Base-by-base conservation (phyloP, 2,888 invertebrate genomes). In the Rhabditoides inermis region DNA sequence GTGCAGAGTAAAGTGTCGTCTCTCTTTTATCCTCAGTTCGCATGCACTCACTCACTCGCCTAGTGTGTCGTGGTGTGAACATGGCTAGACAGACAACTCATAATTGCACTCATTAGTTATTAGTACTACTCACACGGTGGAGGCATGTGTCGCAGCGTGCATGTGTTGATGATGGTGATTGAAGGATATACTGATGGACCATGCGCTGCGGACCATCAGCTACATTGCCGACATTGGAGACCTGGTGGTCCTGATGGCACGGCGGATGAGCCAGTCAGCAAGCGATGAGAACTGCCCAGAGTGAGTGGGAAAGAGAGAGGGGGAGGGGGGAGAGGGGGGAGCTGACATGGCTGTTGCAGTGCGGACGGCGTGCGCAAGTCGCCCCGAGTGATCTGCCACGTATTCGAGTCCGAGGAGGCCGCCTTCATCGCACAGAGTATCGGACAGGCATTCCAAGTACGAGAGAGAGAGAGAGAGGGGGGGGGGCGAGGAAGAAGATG, bases 191-290 rank as follows among this genome's bases (percentile, higher is more conserved):
- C 94, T 98, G 90, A 99, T 98, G 98, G 98, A 98, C 79, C 98
- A 98, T 79, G 90, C 95, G 1, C 80, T 98, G 51, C 84, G 95
- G 69, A 95, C 98, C 39, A 98, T 99, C 76, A 95, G 94, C 0
- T 98, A 99, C 78, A 99, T 98, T 70, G 98, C 98, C 6, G 98
- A 98, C 78, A 98, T 98, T 60, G 95, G 95, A 2, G 95, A 98
- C 77, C 81, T 98, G 55, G 91, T 99, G 5, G 98, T 98, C 0
- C 81, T 98, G 53, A 98, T 99, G 98, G 98, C 98, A 0, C 83
- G 95, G 53, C 82, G 98, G 70, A 84, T 95, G 58, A 88, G 63
- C 5, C 55, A 60, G 6, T 55, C 55, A 42, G 56, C 60, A 40
- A 58, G 58, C 10, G 64, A 62, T 39, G 40, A 39, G 7, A 18